These are phyloP conservation scores for Pristionchus japonicus DNA, from an alignment of 2,888 invertebrate species.

Conservation along the genomic window DNA sequence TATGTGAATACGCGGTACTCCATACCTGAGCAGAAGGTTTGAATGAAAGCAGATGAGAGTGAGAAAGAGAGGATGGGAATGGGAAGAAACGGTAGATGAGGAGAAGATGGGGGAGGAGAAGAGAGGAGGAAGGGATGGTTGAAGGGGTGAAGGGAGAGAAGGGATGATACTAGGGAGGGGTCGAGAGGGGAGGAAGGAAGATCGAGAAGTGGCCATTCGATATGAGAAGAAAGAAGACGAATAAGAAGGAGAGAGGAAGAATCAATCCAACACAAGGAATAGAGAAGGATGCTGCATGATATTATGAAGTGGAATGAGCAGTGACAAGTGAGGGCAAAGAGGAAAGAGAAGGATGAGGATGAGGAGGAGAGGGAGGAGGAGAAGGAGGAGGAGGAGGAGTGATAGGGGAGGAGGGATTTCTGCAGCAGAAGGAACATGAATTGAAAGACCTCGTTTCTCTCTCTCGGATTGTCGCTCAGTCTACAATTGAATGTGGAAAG, in stretches of 20 bases:
- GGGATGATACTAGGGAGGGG: constrained; percentile 18
- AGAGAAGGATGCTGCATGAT: constrained; percentile 29
- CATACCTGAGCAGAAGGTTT: neutral
- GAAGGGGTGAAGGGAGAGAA: neutral
- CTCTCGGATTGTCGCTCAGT: constrained; percentile 5
- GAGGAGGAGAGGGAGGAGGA: constrained; percentile 44
- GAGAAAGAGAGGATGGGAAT: neutral
- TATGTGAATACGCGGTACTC: neutral
- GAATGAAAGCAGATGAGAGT: neutral
- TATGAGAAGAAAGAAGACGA: constrained; percentile 32
- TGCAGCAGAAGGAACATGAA: constrained; percentile 38
- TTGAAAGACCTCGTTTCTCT: constrained; percentile 12
- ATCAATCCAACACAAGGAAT: constrained; percentile 49
- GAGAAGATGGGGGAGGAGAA: constrained; percentile 5
- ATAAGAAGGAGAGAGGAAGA: constrained; percentile 48
- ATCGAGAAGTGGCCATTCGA: constrained; percentile 42
- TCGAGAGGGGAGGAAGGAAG: constrained; percentile 18
- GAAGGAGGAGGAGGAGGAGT: neutral
- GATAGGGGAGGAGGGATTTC: constrained; percentile 26
- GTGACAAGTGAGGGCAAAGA: constrained; percentile 19
- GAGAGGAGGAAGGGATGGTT: constrained; percentile 16
- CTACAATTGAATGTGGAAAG: constrained; percentile 20
- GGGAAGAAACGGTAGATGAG: constrained; percentile 32
- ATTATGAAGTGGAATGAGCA: constrained; percentile 42
- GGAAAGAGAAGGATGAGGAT: constrained; percentile 33